These are phyloP conservation scores for Gastrophysa polygoni DNA, from an alignment of 2,888 invertebrate genomes.

Conservation along the genomic window DNA sequence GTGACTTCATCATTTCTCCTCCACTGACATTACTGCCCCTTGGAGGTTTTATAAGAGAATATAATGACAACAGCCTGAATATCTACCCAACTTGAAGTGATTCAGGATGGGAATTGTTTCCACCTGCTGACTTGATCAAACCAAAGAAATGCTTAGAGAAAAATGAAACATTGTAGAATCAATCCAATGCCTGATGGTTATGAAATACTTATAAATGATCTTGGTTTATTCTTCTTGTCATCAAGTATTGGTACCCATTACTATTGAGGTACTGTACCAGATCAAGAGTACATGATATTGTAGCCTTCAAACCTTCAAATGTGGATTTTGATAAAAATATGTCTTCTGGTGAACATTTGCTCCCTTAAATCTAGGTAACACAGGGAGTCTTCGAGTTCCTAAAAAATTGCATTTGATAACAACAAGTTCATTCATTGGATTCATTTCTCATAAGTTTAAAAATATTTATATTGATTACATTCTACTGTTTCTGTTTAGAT, in stretches of 20 bases:
- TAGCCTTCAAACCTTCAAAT: neutral
- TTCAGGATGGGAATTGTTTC: conserved; percentile 2
- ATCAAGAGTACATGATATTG: neutral
- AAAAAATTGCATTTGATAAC: neutral
- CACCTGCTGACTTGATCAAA: conserved; percentile 4
- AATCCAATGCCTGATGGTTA: too few relatives aligned
- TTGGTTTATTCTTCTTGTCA: conserved; percentile 19
- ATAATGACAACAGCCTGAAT: neutral
- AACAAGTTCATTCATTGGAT: too few relatives aligned
- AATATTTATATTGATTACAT: too few relatives aligned
- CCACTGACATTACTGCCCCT: neutral
- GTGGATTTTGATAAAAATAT: neutral
- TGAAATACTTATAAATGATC: neutral
- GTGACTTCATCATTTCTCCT: conserved; percentile 2
- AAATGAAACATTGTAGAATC: too few relatives aligned
- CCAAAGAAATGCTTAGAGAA: conserved; percentile 8
- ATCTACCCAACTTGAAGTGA: neutral
- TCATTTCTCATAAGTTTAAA: too few relatives aligned
- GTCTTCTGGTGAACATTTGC: neutral
- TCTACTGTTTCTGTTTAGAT: too few relatives aligned
- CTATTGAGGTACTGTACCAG: neutral
- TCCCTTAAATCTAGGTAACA: neutral
- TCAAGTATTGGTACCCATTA: neutral
- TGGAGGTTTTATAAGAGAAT: neutral
- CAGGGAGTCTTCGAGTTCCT: neutral